phyloP scores from a whole-genome alignment of 2,113 vertebrate genomes.

The Falco punctatus region DNA sequence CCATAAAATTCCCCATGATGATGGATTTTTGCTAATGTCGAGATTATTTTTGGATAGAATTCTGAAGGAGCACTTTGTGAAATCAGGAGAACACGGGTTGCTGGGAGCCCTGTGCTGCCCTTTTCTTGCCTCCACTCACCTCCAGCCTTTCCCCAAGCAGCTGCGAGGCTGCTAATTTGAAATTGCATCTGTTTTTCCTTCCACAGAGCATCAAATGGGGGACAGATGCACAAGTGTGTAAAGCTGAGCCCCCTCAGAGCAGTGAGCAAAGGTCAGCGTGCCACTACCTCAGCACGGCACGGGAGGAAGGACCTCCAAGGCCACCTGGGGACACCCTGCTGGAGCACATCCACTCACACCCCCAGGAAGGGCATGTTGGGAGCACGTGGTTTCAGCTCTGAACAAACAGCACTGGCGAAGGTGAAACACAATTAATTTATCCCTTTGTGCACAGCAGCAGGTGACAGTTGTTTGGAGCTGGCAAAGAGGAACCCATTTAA shows the following conservation, averaged over 20 bases:
- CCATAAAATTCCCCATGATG: neutral
- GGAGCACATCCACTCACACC: neutral
- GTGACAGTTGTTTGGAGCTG: neutral
- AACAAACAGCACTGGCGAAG: neutral
- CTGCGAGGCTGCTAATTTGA: neutral
- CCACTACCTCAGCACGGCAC: fast-evolving
- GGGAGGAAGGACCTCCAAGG: neutral
- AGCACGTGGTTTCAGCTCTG: neutral
- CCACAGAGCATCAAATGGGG: neutral
- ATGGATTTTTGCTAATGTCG: neutral
- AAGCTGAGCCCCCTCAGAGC: neutral
- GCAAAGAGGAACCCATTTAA: neutral
- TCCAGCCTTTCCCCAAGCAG: neutral
- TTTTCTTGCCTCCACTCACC: neutral
- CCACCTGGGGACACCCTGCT: neutral
- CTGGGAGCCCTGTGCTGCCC: neutral
- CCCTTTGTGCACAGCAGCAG: neutral
- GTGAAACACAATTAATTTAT: neutral
- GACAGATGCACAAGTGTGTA: fast-evolving
- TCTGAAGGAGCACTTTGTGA: neutral
- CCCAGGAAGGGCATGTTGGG: neutral
- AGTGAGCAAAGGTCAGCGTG: neutral
- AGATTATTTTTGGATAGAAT: neutral
- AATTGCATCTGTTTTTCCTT: neutral
- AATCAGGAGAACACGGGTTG: neutral